Conservation (phyloP, 2,797 vertebrate genomes). For the Sebastes hopkinsi region DNA sequence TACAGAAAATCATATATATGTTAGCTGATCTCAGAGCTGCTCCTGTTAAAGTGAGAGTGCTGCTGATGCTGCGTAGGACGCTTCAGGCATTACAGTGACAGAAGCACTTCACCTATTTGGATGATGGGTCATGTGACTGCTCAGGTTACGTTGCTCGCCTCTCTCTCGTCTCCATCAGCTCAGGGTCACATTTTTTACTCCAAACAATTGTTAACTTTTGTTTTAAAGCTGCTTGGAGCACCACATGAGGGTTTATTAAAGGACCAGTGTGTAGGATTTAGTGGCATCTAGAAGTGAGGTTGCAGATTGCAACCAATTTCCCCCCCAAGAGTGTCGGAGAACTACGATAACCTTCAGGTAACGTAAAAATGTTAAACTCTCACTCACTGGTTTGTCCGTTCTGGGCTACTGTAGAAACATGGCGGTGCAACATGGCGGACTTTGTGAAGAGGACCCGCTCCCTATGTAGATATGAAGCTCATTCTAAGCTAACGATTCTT, state of each 20-base stretch:
- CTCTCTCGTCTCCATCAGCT: neutral
- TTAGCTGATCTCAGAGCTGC: slow-evolving; percentile 28
- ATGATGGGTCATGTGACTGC: neutral
- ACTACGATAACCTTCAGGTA: no score
- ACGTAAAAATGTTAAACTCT: no score
- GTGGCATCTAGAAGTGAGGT: neutral
- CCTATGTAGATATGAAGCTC: no score
- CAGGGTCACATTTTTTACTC: neutral
- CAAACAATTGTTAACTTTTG: neutral
- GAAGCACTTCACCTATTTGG: neutral
- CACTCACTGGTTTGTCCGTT: no score
- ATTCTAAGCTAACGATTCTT: no score
- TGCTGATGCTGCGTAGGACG: slow-evolving; percentile 19
- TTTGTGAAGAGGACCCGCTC: no score
- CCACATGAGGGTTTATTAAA: neutral
- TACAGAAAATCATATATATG: neutral
- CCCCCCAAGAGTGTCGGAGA: no score
- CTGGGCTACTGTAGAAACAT: no score
- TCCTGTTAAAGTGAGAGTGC: neutral
- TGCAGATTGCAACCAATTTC: neutral
- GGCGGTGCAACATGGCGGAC: no score
- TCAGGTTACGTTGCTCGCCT: neutral
- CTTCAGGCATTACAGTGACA: neutral
- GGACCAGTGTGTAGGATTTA: neutral
- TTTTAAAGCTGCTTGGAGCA: neutral